Percentiles rank a stretch among this genome's conserved stretches.
Evolutionary conservation across 2,797 vertebrate species (phyloP).

Genomic region (Podargus strigoides): DNA sequence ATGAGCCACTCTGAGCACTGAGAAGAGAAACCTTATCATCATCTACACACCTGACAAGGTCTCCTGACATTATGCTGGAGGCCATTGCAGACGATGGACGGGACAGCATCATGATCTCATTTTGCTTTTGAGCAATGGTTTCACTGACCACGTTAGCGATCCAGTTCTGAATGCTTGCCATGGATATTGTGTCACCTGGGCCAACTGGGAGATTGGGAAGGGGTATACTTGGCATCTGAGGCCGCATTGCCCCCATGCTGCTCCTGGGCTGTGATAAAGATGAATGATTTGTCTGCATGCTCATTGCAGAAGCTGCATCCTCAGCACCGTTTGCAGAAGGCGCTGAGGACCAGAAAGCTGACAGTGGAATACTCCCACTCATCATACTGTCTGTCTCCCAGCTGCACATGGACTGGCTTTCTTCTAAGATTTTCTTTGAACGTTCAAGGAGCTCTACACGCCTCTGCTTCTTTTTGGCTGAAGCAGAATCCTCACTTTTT

Average conservation of each 20-base stretch:
- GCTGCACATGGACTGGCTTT: constrained; percentile 88
- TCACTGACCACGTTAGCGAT: constrained; percentile 91
- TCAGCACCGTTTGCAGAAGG: constrained; percentile 70
- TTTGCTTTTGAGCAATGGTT: constrained; percentile 91
- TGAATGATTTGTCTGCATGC: constrained; percentile 78
- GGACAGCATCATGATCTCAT: constrained; percentile 82
- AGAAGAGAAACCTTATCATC: constrained; percentile 82
- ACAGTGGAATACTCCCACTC: constrained; percentile 83
- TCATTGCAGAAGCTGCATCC: constrained; percentile 83
- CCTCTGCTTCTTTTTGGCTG: constrained; percentile 83
- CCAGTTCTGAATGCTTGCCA: constrained; percentile 94
- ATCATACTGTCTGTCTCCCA: constrained; percentile 83
- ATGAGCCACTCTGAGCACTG: constrained; percentile 75
- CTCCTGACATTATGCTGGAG: constrained; percentile 56
- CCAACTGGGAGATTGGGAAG: constrained; percentile 76
- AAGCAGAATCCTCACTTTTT: constrained; percentile 79
- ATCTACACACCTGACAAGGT: constrained; percentile 61
- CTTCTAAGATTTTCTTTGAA: constrained; percentile 85
- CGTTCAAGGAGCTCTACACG: constrained; percentile 89
- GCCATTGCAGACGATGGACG: constrained; percentile 74
- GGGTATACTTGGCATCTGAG: constrained; percentile 62
- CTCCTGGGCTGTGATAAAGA: constrained; percentile 77
- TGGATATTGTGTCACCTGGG: constrained; percentile 85
- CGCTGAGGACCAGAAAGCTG: constrained; percentile 83
- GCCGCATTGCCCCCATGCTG: neutral